Conservation (phyloP, 1,140 invertebrate species). For the Littorina saxatilis region DNA sequence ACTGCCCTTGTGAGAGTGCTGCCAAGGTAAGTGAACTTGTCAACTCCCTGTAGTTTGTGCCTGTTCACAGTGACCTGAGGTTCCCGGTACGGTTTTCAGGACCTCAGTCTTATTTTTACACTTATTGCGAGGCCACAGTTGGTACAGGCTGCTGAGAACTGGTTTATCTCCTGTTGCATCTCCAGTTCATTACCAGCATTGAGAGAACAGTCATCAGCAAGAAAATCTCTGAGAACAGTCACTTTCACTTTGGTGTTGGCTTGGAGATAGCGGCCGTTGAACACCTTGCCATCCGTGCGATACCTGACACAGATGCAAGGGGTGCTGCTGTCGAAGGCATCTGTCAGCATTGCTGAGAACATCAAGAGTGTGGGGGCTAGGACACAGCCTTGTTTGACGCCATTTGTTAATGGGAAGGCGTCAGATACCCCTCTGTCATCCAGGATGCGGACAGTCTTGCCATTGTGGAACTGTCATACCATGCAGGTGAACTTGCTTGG, state of each 20-base stretch:
- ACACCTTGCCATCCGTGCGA: constrained; percentile 31
- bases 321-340: background rate
- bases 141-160: no score
- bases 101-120: constrained; percentile 14
- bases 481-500: no score
- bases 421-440: background rate
- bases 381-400: constrained; percentile 34
- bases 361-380: no score
- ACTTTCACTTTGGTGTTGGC: constrained; percentile 13
- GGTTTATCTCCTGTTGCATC: constrained; percentile 43
- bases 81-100: constrained; percentile 4
- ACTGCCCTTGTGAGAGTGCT: constrained; percentile 4
- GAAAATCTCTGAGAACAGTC: constrained; percentile 28
- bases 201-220: constrained; percentile 48
- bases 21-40: constrained; percentile 24
- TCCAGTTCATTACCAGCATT: constrained; percentile 41
- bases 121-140: no score
- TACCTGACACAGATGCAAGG: no score
- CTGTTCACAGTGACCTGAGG: constrained; percentile 8
- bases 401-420: background rate
- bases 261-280: constrained; percentile 29
- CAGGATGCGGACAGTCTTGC: background rate
- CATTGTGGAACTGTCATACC: background rate
- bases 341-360: constrained; percentile 5
- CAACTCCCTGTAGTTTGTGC: constrained; percentile 20